Evolutionary conservation across 2,113 vertebrate genomes (phyloP).

Genomic region (Leptosomus discolor): DNA sequence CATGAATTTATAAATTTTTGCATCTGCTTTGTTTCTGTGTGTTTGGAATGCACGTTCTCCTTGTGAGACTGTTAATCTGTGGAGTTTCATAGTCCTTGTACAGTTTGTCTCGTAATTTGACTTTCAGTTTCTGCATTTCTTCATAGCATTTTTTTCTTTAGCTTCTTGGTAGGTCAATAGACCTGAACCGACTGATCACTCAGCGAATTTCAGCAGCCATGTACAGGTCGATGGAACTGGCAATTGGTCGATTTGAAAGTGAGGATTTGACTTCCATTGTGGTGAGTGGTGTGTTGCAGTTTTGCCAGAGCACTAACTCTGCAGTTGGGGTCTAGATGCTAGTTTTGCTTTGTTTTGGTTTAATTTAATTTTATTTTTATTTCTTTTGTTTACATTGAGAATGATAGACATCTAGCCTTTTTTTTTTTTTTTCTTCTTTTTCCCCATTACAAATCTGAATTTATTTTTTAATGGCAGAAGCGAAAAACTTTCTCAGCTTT

Average conservation of each 20-base stretch:
- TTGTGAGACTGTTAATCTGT: background rate
- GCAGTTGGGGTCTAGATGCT: background rate
- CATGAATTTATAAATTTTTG: background rate
- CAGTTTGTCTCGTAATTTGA: background rate
- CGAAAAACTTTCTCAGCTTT: background rate
- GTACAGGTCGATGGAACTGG: slow-evolving; percentile 85
- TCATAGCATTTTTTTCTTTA: slow-evolving; percentile 9
- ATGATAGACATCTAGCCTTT: background rate
- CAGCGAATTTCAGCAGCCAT: slow-evolving; percentile 86
- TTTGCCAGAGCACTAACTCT: background rate
- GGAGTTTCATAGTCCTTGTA: background rate
- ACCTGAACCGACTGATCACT: slow-evolving; percentile 86
- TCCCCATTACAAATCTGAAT: background rate
- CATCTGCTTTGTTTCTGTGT: background rate
- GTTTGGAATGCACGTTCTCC: background rate
- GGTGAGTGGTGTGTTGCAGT: slow-evolving; percentile 60
- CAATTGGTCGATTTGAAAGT: slow-evolving; percentile 86
- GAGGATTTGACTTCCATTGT: slow-evolving; percentile 89
- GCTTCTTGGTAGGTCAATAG: slow-evolving; percentile 87
- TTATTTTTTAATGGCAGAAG: background rate
- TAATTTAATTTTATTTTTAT: background rate
- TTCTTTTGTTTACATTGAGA: background rate
- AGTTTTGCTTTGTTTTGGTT: background rate
- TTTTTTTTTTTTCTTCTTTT: background rate
- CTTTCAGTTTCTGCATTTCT: background rate